These are phyloP conservation scores for Sepiola atlantica DNA, from an alignment of 2,888 invertebrate species.

Conservation along the genomic window DNA sequence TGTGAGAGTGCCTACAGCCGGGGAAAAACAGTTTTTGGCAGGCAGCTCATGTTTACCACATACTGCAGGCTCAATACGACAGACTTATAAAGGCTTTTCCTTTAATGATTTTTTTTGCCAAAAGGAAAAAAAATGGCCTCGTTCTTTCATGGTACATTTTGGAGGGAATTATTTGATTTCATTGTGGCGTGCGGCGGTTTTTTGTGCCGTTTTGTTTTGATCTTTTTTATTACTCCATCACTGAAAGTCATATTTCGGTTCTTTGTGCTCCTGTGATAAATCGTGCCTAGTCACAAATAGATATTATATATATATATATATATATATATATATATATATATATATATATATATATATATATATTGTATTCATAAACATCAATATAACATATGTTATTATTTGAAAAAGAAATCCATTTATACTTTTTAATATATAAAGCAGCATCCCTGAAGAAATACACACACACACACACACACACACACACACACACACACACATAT, in stretches of 20 bases:
- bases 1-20: background rate
- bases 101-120: background rate
- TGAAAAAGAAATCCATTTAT: too few relatives aligned
- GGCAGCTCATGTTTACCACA: background rate
- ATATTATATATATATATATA: background rate
- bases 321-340: background rate
- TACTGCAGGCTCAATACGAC: background rate
- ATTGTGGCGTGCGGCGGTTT: background rate
- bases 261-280: background rate
- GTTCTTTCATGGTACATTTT: background rate
- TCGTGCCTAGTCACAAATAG: background rate
- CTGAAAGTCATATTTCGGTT: background rate
- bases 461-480: too few relatives aligned
- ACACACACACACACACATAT: too few relatives aligned
- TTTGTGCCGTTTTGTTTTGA: background rate
- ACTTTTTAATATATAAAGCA: too few relatives aligned
- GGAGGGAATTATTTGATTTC: background rate
- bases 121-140: background rate
- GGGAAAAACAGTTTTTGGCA: background rate
- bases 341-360: background rate
- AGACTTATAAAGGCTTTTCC: background rate
- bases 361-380: background rate
- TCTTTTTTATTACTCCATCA: background rate
- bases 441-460: too few relatives aligned
- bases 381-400: too few relatives aligned